Evolutionary conservation across 2,113 vertebrate species (phyloP).

Genomic region (Microcebus ravelobensis): DNA sequence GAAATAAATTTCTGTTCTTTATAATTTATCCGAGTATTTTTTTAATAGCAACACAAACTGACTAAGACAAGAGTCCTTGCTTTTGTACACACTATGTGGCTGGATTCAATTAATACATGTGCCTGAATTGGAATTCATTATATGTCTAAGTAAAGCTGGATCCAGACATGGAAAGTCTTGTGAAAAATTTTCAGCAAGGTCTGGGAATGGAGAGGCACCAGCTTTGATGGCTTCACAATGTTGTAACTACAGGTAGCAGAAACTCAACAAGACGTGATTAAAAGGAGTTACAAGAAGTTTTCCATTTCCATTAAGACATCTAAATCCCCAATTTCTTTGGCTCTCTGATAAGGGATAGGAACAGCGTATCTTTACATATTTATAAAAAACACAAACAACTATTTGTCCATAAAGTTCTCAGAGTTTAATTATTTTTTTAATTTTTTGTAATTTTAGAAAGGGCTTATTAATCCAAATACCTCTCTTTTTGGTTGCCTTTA

Average conservation of each 20-base stretch:
- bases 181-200: background rate
- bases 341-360: background rate
- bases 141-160: background rate
- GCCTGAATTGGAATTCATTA: background rate
- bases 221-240: background rate
- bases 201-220: background rate
- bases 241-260: background rate
- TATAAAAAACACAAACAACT: background rate
- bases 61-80: background rate
- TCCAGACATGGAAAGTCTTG: background rate
- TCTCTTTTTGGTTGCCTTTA: background rate
- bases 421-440: background rate
- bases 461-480: background rate
- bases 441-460: background rate
- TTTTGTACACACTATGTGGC: background rate
- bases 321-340: background rate
- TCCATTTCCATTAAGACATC: background rate
- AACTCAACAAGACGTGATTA: background rate
- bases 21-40: background rate
- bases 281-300: background rate
- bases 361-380: background rate
- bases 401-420: background rate
- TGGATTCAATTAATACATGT: background rate
- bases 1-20: background rate
- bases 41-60: background rate